Evolutionary conservation across 2,888 invertebrate genomes (phyloP).

Genomic region (Drosophila nr. medialis): DNA sequence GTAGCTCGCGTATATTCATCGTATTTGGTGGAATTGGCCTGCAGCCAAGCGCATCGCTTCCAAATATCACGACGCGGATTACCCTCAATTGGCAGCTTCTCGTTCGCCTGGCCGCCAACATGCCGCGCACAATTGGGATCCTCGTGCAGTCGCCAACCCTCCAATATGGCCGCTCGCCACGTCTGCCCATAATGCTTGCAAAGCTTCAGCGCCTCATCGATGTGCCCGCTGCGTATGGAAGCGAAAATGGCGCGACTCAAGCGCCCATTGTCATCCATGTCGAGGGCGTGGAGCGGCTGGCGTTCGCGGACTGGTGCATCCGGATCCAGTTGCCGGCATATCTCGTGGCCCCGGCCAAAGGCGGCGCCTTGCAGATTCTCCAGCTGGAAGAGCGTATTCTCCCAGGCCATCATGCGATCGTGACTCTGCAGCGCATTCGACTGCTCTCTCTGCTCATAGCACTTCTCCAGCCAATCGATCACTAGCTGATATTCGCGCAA

Average conservation of each 20-base stretch:
- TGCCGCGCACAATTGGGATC: slow-evolving; percentile 90
- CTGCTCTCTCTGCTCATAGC: slow-evolving; percentile 87
- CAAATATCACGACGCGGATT: slow-evolving; percentile 93
- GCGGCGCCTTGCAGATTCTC: slow-evolving; percentile 86
- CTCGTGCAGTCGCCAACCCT: slow-evolving; percentile 95
- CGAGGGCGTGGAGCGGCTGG: slow-evolving; percentile 92
- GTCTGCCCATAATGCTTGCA: slow-evolving; percentile 95
- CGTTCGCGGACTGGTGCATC: slow-evolving; percentile 94
- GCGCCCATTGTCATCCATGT: slow-evolving; percentile 91
- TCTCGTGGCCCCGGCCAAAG: slow-evolving; percentile 86
- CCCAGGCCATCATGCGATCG: slow-evolving; percentile 94
- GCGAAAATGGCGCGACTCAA: slow-evolving; percentile 87
- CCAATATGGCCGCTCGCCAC: slow-evolving; percentile 95
- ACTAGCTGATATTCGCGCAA: slow-evolving; percentile 91
- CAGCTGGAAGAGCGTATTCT: slow-evolving; percentile 94
- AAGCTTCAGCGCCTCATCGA: slow-evolving; percentile 93
- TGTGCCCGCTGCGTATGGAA: slow-evolving; percentile 93
- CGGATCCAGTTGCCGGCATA: slow-evolving; percentile 92
- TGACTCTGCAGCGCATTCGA: slow-evolving; percentile 87
- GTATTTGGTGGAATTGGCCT: slow-evolving; percentile 86
- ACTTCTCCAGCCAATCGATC: slow-evolving; percentile 96
- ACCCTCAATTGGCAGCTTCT: slow-evolving; percentile 88
- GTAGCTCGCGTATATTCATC: slow-evolving; percentile 88
- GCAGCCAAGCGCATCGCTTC: slow-evolving; percentile 90
- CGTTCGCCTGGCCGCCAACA: slow-evolving; percentile 70